Conservation (phyloP, 2,888 invertebrate species). For the Latrodectus hesperus region DNA sequence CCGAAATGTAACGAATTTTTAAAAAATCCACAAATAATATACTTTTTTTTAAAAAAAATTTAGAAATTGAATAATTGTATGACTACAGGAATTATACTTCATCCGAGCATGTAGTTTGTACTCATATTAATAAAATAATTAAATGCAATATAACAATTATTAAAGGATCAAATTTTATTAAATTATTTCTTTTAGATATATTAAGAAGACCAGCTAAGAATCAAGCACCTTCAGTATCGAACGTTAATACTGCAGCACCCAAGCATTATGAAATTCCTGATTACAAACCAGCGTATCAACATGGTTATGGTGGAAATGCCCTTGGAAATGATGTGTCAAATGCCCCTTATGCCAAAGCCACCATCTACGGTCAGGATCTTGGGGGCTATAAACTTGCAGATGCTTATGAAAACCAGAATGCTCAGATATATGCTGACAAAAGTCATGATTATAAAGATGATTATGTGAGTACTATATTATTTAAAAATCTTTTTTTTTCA, state of each 20-base stretch:
- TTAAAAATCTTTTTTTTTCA: not conserved
- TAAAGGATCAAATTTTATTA: not conserved
- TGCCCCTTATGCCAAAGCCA: conserved; percentile 22
- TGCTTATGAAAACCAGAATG: conserved; percentile 35
- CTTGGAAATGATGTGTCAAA: not conserved
- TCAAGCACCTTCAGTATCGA: not conserved
- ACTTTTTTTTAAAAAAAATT: not conserved
- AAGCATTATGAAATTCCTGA: conserved; percentile 11
- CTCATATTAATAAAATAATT: not conserved
- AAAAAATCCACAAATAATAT: not conserved
- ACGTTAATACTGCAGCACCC: not conserved
- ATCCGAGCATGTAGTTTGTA: not conserved
- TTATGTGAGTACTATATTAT: conserved; percentile 20
- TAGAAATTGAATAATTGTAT: not conserved
- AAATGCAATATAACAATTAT: not conserved
- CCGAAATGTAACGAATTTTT: not conserved
- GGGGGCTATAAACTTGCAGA: conserved; percentile 56
- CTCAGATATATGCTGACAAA: not conserved
- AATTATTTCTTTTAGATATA: conserved; percentile 16
- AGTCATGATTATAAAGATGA: conserved; percentile 43
- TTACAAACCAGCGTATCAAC: conserved; percentile 15
- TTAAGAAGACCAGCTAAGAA: conserved; percentile 4
- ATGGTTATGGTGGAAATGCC: conserved; percentile 40
- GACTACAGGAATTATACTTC: no score
- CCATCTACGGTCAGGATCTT: conserved; percentile 21